phyloP scores from a whole-genome alignment of 2,797 vertebrate genomes.

The Sphenopsis melanotis region DNA sequence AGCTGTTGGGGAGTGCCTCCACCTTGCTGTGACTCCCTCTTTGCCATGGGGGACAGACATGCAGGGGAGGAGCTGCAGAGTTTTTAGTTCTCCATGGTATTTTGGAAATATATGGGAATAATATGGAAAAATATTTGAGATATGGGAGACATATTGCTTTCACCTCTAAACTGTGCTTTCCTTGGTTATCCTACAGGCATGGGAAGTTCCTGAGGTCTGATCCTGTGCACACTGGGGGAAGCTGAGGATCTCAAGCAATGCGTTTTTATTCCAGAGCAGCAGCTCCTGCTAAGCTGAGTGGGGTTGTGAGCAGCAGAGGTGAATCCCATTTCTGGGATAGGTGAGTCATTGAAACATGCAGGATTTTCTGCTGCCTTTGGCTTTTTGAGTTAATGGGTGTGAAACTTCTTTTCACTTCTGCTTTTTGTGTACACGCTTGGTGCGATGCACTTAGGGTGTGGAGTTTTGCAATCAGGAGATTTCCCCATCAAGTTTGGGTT shows the following conservation, averaged over 20 bases:
- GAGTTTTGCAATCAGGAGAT: background rate
- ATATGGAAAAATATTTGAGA: background rate
- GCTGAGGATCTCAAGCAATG: background rate
- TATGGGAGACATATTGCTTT: background rate
- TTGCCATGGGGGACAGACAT: accelerated
- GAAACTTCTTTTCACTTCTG: slow-evolving; percentile 9
- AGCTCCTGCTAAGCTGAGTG: background rate
- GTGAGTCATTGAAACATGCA: background rate
- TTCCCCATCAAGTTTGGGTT: background rate
- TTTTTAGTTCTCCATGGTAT: background rate
- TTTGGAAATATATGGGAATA: background rate
- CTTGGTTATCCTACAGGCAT: background rate
- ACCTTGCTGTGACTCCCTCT: background rate
- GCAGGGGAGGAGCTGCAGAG: background rate
- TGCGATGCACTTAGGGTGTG: background rate
- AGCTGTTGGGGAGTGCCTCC: accelerated
- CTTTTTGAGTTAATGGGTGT: background rate
- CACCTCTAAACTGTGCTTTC: background rate
- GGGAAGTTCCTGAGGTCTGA: background rate
- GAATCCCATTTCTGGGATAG: background rate
- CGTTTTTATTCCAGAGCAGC: background rate
- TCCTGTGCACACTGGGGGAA: accelerated
- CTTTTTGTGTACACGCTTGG: background rate
- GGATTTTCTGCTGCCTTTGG: background rate
- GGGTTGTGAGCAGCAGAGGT: background rate